Base-by-base conservation (phyloP, 2,888 invertebrate genomes). In the Synergus gifuensis region DNA sequence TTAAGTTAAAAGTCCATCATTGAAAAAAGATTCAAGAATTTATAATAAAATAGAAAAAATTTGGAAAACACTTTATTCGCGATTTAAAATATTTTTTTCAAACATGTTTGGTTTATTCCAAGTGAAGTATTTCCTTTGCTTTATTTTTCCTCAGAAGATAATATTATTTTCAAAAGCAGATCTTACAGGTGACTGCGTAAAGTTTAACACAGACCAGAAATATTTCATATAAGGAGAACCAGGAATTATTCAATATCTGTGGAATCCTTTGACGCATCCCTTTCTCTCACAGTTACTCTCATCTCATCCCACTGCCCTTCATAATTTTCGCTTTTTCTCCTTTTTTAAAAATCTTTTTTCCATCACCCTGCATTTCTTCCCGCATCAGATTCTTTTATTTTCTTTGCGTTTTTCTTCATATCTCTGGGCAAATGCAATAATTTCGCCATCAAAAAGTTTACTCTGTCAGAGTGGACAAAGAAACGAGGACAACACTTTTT, bases 221-320 rank as follows among this genome's bases (percentile, higher is more conserved):
- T 44, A 76, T 76, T 76, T 62, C 76, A 76, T 76, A 76, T 62
- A 76, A 76, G 60, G 16, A 36, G n/a, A 44, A 76, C 60, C 76
- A 60, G 76, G 60, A 76, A 76, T 76, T 76, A 62, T 76, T 60
- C 76, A 76, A 76, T 76, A 76, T 76, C 76, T 60, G 46, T 44
- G 76, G 76, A 60, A 76, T 76, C 76, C 42, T 76, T 76, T 76
- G 76, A 76, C 44, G 76, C 73, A 73, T 54, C 54, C 8, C n/a
- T 9, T 36, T 40, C 54, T 73, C 40, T 14, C 46, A 40, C 46
- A 40, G n/a, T 49, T 5, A 73, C 40, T 73, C 40, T 73, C 54
- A 54, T 54, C 54, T 12, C 22, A 73, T 28, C n/a, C 36, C 54
- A 73, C 54, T n/a, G 54, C 5, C 54, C 36, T 28, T 54, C n/a